phyloP scores from a whole-genome alignment of 2,113 vertebrate species.

The Spea multiplicata region DNA sequence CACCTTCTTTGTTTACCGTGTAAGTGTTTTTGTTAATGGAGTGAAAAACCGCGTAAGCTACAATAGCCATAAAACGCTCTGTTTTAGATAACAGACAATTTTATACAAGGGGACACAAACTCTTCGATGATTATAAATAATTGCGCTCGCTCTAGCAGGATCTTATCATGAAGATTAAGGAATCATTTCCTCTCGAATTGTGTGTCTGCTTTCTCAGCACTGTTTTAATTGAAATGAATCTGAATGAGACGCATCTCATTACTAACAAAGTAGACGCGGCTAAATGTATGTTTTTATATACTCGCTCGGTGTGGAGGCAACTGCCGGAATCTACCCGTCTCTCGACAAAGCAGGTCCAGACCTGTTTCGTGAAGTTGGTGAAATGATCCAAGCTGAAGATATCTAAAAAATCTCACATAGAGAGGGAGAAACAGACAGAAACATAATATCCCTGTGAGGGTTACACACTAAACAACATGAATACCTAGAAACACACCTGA shows the following conservation, averaged over 20 bases:
- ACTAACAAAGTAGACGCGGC: slow-evolving; percentile 78
- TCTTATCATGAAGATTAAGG: slow-evolving; percentile 79
- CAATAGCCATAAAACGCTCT: slow-evolving; percentile 71
- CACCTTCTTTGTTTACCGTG: slow-evolving; percentile 73
- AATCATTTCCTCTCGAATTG: slow-evolving; percentile 77
- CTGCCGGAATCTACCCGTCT: slow-evolving; percentile 44
- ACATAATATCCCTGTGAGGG: too few relatives aligned
- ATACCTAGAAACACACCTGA: too few relatives aligned
- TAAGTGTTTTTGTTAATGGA: slow-evolving; percentile 74
- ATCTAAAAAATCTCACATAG: too few relatives aligned
- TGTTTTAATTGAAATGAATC: slow-evolving; percentile 81
- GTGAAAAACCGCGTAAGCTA: slow-evolving; percentile 71
- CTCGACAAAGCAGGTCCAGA: background rate
- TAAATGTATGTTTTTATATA: slow-evolving; percentile 73
- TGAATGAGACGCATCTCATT: slow-evolving; percentile 83
- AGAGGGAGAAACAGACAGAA: too few relatives aligned
- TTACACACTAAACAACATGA: too few relatives aligned
- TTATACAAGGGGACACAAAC: slow-evolving; percentile 75
- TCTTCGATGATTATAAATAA: slow-evolving; percentile 83
- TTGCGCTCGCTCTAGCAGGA: slow-evolving; percentile 77
- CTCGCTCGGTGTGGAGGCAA: slow-evolving; percentile 65
- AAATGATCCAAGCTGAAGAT: too few relatives aligned
- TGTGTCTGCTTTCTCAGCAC: slow-evolving; percentile 80
- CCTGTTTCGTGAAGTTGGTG: background rate
- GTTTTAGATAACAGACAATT: slow-evolving; percentile 63